phyloP scores from a whole-genome alignment of 2,888 invertebrate genomes.

The Polia nebulosa region DNA sequence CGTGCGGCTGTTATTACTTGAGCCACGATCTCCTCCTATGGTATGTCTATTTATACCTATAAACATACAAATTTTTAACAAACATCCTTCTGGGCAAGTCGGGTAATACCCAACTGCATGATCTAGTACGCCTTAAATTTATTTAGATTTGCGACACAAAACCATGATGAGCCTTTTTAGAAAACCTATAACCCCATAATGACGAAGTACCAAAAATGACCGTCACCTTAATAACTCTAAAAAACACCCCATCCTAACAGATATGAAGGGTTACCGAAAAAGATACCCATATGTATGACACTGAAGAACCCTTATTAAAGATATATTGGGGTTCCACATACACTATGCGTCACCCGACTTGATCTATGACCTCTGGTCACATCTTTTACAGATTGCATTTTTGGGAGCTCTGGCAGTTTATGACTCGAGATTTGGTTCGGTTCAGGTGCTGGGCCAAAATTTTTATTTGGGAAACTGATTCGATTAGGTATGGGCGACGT shows the following conservation, averaged over 20 bases:
- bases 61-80: too few species aligned
- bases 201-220: conserved; percentile 16
- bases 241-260: conserved; percentile 28
- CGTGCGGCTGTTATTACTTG: too few species aligned
- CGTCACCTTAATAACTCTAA: conserved; percentile 39
- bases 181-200: neutral
- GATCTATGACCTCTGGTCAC: conserved; percentile 52
- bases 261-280: conserved; percentile 52
- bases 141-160: too few species aligned
- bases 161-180: too few species aligned
- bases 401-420: conserved; percentile 31
- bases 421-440: conserved; percentile 18
- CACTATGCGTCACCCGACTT: conserved; percentile 41
- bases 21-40: too few species aligned
- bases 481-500: neutral
- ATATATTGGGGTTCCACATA: conserved; percentile 63
- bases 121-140: too few species aligned
- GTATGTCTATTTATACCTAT: too few species aligned
- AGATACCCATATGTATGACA: conserved; percentile 56
- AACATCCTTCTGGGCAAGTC: too few species aligned
- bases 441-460: conserved; percentile 25
- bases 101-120: too few species aligned
- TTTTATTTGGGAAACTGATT: conserved; percentile 4
- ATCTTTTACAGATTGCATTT: conserved; percentile 56
- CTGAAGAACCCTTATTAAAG: conserved; percentile 64